A percentile compares a stretch with the other conserved stretches of the same genome.
These are phyloP conservation scores for Ametastegia equiseti DNA, from an alignment of 2,888 invertebrate genomes.

Conservation along the genomic window DNA sequence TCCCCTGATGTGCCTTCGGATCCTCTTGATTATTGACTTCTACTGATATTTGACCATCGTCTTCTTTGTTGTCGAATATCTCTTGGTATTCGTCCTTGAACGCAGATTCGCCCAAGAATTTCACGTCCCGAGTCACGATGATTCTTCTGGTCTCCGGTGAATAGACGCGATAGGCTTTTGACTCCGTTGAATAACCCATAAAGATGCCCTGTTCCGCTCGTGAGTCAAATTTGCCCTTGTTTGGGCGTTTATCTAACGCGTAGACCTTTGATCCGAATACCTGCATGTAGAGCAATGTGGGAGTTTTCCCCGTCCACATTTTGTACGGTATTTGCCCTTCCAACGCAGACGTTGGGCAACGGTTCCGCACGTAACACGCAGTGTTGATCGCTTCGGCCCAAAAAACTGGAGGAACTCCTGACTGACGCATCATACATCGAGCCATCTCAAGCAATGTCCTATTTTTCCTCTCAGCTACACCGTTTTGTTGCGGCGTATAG, in stretches of 20 bases:
- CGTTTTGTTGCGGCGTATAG: constrained; percentile 63
- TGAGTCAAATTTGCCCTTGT: constrained; percentile 49
- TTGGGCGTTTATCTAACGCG: constrained; percentile 14
- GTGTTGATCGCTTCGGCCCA: constrained; percentile 61
- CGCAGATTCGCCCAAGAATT: neutral
- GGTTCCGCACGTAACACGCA: constrained; percentile 60
- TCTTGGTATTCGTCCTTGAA: neutral
- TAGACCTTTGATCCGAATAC: constrained; percentile 40
- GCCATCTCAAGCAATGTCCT: constrained; percentile 60
- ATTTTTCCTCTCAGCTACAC: constrained; percentile 62
- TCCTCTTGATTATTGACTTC: too few relatives aligned
- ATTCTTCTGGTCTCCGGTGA: neutral
- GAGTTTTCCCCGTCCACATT: constrained; percentile 48
- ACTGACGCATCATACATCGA: constrained; percentile 57
- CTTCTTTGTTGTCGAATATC: neutral
- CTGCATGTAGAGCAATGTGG: constrained; percentile 19
- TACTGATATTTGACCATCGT: too few relatives aligned
- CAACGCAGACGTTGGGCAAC: constrained; percentile 54
- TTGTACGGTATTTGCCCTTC: constrained; percentile 53
- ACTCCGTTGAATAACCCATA: neutral
- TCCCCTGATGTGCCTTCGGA: too few relatives aligned
- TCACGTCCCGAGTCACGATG: neutral
- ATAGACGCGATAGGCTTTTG: neutral
- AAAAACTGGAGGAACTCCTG: constrained; percentile 49
- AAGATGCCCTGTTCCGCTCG: constrained; percentile 41